A percentile compares a stretch with the other conserved stretches of the same genome.
Evolutionary conservation across 1,140 invertebrate genomes (phyloP).

Genomic region (Diorhabda elongata): DNA sequence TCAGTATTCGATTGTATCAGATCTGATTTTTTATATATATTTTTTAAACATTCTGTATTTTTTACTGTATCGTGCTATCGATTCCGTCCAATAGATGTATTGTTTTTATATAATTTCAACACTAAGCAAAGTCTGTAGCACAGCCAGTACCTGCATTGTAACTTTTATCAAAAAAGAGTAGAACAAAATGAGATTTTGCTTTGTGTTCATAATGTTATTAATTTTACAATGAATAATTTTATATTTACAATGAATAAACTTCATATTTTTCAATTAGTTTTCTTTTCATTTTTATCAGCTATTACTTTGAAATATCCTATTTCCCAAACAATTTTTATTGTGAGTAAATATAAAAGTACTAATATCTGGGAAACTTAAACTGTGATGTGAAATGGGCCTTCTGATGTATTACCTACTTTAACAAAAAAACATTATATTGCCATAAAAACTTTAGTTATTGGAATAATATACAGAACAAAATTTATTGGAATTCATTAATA

Average conservation of each 20-base stretch:
- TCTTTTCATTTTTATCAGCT: background rate
- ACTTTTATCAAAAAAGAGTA: background rate
- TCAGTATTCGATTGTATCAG: background rate
- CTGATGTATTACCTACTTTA: no score
- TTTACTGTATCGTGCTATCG: slow-evolving; percentile 9
- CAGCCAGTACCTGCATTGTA: slow-evolving; percentile 6
- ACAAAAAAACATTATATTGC: no score
- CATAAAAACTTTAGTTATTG: no score
- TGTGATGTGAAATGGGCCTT: no score
- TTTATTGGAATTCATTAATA: no score
- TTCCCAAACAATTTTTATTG: no score
- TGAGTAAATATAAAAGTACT: no score
- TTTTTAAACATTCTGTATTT: slow-evolving; percentile 7
- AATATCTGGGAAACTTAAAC: no score
- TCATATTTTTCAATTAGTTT: background rate
- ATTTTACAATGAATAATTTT: background rate
- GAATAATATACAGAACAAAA: no score
- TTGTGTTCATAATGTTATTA: background rate
- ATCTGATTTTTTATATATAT: slow-evolving; percentile 14
- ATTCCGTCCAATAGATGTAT: slow-evolving; percentile 15
- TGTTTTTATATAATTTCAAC: slow-evolving; percentile 3
- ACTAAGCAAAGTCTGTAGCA: background rate
- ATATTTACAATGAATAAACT: slow-evolving; percentile 4
- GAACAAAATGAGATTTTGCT: background rate
- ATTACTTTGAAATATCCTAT: background rate